phyloP scores from a whole-genome alignment of 1,140 invertebrate genomes.

The Zaprionus camerounensis region DNA sequence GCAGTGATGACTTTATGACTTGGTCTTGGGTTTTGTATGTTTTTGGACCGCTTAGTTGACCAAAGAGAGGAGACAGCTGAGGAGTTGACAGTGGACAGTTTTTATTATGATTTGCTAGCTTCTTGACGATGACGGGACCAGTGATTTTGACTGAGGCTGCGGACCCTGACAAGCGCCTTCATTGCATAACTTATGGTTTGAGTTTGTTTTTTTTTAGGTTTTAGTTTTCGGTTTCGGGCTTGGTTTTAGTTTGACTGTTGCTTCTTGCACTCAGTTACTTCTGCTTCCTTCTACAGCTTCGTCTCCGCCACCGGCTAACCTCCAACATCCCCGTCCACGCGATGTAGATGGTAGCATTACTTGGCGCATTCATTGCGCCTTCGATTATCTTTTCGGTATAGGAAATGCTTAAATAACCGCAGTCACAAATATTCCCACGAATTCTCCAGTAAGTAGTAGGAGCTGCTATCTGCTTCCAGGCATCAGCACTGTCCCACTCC shows the following conservation, averaged over 20 bases:
- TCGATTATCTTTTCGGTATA: constrained; percentile 70
- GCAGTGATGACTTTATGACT: constrained; percentile 76
- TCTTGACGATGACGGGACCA: constrained; percentile 45
- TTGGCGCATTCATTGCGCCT: constrained; percentile 65
- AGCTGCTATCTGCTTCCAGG: constrained; percentile 49
- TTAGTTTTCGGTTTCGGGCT: constrained; percentile 7
- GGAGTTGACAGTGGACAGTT: constrained; percentile 78
- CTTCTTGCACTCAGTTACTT: constrained; percentile 31
- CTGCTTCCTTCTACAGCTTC: constrained; percentile 36
- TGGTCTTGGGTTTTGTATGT: constrained; percentile 60
- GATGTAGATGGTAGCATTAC: constrained; percentile 62
- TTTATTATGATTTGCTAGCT: constrained; percentile 75
- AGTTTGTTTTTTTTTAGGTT: constrained; percentile 13
- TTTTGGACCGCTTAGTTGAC: constrained; percentile 46
- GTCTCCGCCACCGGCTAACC: constrained; percentile 15
- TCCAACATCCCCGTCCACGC: constrained; percentile 45
- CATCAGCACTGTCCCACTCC: constrained; percentile 49
- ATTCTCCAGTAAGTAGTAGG: constrained; percentile 44
- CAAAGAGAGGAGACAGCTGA: constrained; percentile 57
- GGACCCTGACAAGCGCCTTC: constrained; percentile 44
- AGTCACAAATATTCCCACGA: constrained; percentile 75
- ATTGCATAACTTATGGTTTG: constrained; percentile 52
- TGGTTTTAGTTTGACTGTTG: constrained; percentile 16
- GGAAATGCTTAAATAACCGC: constrained; percentile 77
- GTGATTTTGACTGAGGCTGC: constrained; percentile 30